These are phyloP conservation scores for Tetramorium simillimum DNA, from an alignment of 1,140 invertebrate genomes.

Conservation along the genomic window DNA sequence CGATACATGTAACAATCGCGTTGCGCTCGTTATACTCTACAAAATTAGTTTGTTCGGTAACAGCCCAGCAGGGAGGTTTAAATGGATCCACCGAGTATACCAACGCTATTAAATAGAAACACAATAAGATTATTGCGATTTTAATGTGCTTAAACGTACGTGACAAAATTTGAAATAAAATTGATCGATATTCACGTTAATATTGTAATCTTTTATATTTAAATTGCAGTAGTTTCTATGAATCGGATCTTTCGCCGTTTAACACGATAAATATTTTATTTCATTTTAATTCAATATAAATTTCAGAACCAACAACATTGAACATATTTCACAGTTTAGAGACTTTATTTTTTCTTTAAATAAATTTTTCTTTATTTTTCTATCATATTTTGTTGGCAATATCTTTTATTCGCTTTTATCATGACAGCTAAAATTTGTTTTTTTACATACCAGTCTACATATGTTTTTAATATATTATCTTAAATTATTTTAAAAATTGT, in stretches of 20 bases:
- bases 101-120: slow-evolving; percentile 41
- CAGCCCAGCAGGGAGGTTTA: slow-evolving; percentile 37
- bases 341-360: background rate
- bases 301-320: background rate
- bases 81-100: slow-evolving; percentile 31
- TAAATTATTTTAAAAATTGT: slow-evolving; percentile 1
- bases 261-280: slow-evolving; percentile 21
- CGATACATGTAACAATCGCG: slow-evolving; percentile 13
- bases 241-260: background rate
- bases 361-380: background rate
- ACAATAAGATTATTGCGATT: slow-evolving; percentile 49
- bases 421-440: background rate
- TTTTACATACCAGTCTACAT: background rate
- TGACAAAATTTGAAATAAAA: slow-evolving; percentile 39
- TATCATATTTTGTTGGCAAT: background rate
- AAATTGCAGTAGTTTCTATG: background rate
- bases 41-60: slow-evolving; percentile 55
- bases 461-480: background rate
- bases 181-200: slow-evolving; percentile 30
- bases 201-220: background rate
- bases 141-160: slow-evolving; percentile 30
- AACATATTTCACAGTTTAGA: background rate
- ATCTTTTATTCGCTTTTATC: background rate
- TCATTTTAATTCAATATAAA: background rate
- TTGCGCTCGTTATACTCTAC: slow-evolving; percentile 42